phyloP scores from a whole-genome alignment of 2,888 invertebrate species.

The Troides helena region DNA sequence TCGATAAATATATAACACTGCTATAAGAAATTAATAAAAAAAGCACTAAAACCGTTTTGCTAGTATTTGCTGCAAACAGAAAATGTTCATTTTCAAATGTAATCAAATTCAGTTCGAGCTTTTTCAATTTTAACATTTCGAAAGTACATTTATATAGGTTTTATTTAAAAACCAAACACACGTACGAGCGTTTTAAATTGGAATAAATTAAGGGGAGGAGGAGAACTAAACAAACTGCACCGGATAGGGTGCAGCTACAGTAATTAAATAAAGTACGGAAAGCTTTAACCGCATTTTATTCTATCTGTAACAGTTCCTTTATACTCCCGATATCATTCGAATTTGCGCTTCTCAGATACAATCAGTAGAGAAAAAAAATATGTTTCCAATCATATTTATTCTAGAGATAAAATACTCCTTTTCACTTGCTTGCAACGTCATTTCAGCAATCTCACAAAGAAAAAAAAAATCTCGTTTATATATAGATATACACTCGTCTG shows the following conservation, averaged over 20 bases:
- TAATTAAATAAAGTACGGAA: constrained; percentile 6
- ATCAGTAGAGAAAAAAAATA: background rate
- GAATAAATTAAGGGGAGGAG: constrained; percentile 3
- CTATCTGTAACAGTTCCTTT: background rate
- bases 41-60: no score
- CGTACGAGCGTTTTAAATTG: background rate
- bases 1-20: no score
- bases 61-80: background rate
- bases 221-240: constrained; percentile 5
- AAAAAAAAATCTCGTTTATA: no score
- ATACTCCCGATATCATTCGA: background rate
- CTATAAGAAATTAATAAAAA: no score
- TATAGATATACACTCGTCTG: no score
- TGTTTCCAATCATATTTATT: background rate
- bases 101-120: background rate
- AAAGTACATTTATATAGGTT: background rate
- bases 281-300: constrained; percentile 1
- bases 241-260: background rate
- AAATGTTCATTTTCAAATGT: background rate
- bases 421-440: no score
- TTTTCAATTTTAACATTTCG: background rate
- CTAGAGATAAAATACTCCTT: no score
- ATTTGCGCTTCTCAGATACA: background rate
- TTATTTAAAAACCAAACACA: constrained; percentile 6
- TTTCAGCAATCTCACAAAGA: no score